Base-by-base conservation (phyloP, 1,140 invertebrate species). In the Pomacea maculata region DNA sequence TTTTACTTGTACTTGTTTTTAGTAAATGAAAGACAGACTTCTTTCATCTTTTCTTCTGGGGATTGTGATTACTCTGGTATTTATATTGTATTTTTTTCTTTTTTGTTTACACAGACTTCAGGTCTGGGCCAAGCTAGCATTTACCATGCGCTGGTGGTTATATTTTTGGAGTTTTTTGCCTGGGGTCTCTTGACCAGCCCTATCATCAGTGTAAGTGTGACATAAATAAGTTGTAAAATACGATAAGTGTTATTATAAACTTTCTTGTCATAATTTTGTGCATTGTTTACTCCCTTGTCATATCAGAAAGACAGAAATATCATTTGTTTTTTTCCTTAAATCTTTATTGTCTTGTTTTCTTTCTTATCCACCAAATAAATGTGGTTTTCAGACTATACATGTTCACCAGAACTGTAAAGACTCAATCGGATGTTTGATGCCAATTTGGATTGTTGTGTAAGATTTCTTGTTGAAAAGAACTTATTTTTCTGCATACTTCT, bases 141-240 rank as follows among this genome's bases (percentile, higher is more conserved):
- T 65, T 98, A 98, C 92, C 98, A 99, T 94, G 98, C 98, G 72
- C 93, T 99, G 89, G 95, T 99, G 86, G 97, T 99, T 86, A 99
- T 99, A 92, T 99, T 99, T 93, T 93, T 99, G 91, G 98, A 99
- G 93, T 99, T 99, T 93, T 99, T 99, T 92, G 96, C 98, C 80
- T 99, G 98, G 98, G 98, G 98, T 79, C 93, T 99, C 83, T 94
- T 99, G 71, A 99, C 98, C 67, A 97, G 98, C 93, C 98, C 98
- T 73, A 96, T 99, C 89, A 99, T 99, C 90, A 95, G 96, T 85
- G 98, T 98, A 92, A 94, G 94, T 93, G 15, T 4, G 19, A 7
- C 15, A 79, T 72, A 64, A 68, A 19, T 12, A 70, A 7, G 65
- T 52, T 74, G 76, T 81, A 15, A 75, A 70, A 77, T 17, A 61